phyloP scores from a whole-genome alignment of 2,113 vertebrate species.

The Pteronura brasiliensis region DNA sequence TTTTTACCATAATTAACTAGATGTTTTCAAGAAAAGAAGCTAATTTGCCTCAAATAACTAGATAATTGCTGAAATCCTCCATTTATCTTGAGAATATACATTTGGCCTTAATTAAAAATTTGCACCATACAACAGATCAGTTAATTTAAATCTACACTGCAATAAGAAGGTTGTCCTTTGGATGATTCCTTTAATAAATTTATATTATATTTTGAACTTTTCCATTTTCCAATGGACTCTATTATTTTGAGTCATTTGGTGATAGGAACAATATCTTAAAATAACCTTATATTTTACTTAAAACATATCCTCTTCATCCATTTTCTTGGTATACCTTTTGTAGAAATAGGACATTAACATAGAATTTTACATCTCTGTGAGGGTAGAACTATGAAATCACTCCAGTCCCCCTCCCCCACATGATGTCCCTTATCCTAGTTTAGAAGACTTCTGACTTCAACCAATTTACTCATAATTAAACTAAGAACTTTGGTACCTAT shows the following conservation, averaged over 20 bases:
- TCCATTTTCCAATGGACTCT: background rate
- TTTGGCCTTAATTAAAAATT: constrained; percentile 21
- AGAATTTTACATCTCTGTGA: background rate
- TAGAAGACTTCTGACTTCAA: background rate
- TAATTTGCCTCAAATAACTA: background rate
- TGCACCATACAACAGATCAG: background rate
- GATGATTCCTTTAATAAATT: background rate
- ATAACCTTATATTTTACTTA: background rate
- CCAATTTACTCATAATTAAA: background rate
- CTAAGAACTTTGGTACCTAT: background rate
- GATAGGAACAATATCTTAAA: background rate
- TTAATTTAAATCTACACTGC: background rate
- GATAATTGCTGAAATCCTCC: background rate
- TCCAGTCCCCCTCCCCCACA: too few relatives aligned
- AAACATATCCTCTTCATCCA: background rate
- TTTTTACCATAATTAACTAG: background rate
- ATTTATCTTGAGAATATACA: background rate
- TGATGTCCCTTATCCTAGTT: background rate
- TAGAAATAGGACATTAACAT: background rate
- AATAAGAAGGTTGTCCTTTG: background rate
- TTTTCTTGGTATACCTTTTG: background rate
- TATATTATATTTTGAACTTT: background rate
- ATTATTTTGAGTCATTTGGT: background rate
- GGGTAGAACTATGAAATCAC: background rate
- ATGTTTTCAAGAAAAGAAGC: background rate